phyloP scores from a whole-genome alignment of 2,113 vertebrate genomes.

The Puffinus mauretanicus region DNA sequence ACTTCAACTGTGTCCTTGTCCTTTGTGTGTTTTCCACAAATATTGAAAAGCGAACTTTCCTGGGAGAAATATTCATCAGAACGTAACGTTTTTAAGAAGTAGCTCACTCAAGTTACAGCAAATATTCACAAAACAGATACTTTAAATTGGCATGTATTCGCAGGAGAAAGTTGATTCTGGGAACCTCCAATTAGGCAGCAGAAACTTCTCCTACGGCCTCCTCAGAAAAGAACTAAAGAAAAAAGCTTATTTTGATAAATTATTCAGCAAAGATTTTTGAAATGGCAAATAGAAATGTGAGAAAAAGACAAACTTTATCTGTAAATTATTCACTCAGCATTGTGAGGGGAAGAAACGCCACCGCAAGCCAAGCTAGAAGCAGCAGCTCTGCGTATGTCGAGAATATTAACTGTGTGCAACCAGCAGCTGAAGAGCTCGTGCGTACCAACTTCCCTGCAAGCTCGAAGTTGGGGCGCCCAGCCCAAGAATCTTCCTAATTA shows the following conservation, averaged over 20 bases:
- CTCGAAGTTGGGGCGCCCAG: not conserved
- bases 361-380: not conserved
- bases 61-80: not conserved
- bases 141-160: not conserved
- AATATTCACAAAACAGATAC: not conserved
- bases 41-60: not conserved
- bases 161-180: not conserved
- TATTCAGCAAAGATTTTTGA: slow-evolving; percentile 29
- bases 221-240: not conserved
- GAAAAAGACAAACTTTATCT: not conserved
- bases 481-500: not conserved
- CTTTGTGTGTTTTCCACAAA: slow-evolving; percentile 26
- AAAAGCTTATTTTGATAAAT: slow-evolving; percentile 17
- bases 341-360: not conserved
- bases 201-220: not conserved
- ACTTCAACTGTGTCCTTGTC: slow-evolving; percentile 27
- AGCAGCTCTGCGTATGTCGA: not conserved
- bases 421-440: not conserved
- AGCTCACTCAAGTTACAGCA: not conserved
- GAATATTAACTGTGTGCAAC: not conserved
- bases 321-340: not conserved
- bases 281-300: not conserved
- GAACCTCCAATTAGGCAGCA: slow-evolving; percentile 31
- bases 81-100: not conserved
- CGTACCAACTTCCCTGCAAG: not conserved